Evolutionary conservation across 2,888 invertebrate species (phyloP).

Genomic region (Labia minor): DNA sequence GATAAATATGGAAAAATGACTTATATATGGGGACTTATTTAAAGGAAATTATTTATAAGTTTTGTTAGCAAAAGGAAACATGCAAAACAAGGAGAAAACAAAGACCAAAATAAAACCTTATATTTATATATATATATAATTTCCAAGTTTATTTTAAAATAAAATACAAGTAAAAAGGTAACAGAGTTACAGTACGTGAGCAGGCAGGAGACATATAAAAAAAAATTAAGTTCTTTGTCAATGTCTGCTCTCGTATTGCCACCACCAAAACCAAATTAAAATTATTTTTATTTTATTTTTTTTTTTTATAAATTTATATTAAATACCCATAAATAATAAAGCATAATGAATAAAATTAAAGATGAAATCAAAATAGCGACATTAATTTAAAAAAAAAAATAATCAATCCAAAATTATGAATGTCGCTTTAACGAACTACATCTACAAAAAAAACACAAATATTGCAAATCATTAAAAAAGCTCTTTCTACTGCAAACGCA

Average conservation of each 20-base stretch:
- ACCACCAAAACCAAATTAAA: slow-evolving; percentile 6
- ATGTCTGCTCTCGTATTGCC: slow-evolving; percentile 39
- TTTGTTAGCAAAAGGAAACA: not conserved
- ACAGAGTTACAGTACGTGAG: slow-evolving; percentile 23
- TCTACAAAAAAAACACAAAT: not conserved
- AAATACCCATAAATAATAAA: not conserved
- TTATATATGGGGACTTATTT: not conserved
- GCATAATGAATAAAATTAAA: slow-evolving; percentile 17
- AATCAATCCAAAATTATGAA: slow-evolving; percentile 8
- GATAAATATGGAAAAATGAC: not conserved
- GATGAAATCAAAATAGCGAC: slow-evolving; percentile 17
- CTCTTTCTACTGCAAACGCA: slow-evolving; percentile 8
- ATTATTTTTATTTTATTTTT: not conserved
- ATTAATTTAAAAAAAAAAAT: slow-evolving; percentile 8
- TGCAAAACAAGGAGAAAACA: slow-evolving; percentile 14
- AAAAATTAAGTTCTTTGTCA: slow-evolving; percentile 49
- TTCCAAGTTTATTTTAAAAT: slow-evolving; percentile 14
- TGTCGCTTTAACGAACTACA: not conserved
- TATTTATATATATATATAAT: slow-evolving; percentile 15
- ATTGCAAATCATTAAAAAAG: slow-evolving; percentile 4
- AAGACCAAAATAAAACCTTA: slow-evolving; percentile 23
- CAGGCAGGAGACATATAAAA: slow-evolving; percentile 40
- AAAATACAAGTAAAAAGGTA: slow-evolving; percentile 23
- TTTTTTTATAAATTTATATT: not conserved
- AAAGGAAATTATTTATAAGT: not conserved